These are phyloP conservation scores for Philotrypesis tridentata DNA, from an alignment of 1,140 invertebrate species.

Conservation along the genomic window DNA sequence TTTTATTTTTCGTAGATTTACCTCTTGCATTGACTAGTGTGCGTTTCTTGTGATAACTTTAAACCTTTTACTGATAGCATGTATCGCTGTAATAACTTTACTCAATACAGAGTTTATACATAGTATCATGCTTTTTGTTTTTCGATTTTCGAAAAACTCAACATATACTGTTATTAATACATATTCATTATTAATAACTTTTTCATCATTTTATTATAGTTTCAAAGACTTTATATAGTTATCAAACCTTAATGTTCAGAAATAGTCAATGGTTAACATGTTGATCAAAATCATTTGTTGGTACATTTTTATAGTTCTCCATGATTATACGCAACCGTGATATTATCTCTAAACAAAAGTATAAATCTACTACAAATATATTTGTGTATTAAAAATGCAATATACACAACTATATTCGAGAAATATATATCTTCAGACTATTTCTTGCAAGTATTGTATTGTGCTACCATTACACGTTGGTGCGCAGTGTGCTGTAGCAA, in stretches of 20 bases:
- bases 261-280: too few species aligned
- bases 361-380: neutral
- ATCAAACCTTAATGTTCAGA: neutral
- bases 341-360: neutral
- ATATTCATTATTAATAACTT: too few species aligned
- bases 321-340: neutral
- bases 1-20: conserved; percentile 20
- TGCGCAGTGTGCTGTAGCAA: neutral
- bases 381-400: neutral
- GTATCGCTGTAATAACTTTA: too few species aligned
- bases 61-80: too few species aligned
- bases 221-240: neutral
- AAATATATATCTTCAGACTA: neutral
- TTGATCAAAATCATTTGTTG: too few species aligned
- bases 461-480: neutral
- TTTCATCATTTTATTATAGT: too few species aligned
- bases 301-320: neutral
- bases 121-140: too few species aligned
- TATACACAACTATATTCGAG: neutral
- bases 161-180: too few species aligned
- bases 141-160: too few species aligned
- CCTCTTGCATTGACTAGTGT: conserved; percentile 24
- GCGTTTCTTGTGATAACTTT: neutral
- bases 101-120: too few species aligned
- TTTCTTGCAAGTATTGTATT: neutral